Percentiles rank a stretch among this genome's conserved stretches.
Conservation (phyloP, 2,888 invertebrate species). For the Rhaphigaster nebulosa region DNA sequence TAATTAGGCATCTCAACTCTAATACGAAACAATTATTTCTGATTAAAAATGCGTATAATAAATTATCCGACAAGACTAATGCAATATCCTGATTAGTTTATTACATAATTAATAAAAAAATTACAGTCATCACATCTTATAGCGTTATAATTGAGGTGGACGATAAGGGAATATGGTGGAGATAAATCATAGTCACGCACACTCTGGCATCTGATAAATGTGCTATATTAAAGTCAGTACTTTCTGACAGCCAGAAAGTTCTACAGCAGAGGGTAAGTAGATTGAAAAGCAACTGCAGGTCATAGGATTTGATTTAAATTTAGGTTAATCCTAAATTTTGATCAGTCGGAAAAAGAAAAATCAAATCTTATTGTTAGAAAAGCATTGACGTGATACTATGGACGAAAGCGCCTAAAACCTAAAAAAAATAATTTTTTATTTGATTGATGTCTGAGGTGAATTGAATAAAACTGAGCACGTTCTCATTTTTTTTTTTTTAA, state of each 20-base stretch:
- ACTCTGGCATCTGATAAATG: background rate
- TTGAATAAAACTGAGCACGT: no score
- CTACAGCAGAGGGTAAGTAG: background rate
- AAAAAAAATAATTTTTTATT: no score
- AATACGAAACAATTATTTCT: background rate
- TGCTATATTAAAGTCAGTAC: background rate
- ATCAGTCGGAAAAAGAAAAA: background rate
- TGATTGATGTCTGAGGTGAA: no score
- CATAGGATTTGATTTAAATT: background rate
- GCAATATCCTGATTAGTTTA: background rate
- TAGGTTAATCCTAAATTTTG: background rate
- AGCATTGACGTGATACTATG: no score
- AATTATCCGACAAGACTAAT: background rate
- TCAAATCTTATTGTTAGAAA: background rate
- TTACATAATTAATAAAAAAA: background rate
- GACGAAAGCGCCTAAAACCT: no score
- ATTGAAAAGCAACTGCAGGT: background rate
- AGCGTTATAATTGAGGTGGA: background rate
- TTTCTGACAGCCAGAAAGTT: background rate
- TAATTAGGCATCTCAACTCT: background rate
- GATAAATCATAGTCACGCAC: conserved; percentile 32
- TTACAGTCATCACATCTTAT: background rate
- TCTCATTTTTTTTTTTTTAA: no score
- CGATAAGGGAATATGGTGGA: background rate
- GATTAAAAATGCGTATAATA: background rate